These are phyloP conservation scores for Trypoxylus dichotomus DNA, from an alignment of 1,140 invertebrate genomes.

Conservation along the genomic window DNA sequence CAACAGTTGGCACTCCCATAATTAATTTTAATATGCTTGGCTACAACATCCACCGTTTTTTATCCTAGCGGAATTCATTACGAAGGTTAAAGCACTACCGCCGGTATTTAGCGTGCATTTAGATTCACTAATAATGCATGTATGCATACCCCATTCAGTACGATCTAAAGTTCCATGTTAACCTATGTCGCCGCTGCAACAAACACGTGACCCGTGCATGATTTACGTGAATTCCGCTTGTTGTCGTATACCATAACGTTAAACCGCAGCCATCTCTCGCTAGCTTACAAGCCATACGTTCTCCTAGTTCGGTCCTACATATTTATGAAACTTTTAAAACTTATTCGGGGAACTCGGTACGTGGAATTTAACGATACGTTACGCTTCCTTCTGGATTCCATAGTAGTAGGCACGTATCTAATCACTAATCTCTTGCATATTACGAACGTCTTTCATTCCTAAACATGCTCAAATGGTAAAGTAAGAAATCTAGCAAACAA, in stretches of 20 bases:
- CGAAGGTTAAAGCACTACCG: no score
- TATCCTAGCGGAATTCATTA: no score
- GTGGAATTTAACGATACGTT: background rate
- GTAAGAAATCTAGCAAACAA: background rate
- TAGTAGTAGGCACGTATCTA: background rate
- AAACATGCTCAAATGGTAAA: background rate
- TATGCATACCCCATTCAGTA: background rate
- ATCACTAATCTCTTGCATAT: background rate
- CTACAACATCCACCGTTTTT: no score
- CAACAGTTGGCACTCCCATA: no score
- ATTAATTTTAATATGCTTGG: no score
- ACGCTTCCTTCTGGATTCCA: background rate
- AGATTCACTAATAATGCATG: background rate
- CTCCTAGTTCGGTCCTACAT: background rate
- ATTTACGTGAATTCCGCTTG: background rate
- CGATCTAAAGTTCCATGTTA: background rate
- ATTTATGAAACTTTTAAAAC: conserved; percentile 13
- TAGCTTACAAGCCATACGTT: background rate
- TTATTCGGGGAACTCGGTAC: background rate
- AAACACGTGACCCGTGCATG: background rate
- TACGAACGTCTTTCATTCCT: background rate
- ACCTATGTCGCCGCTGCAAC: background rate
- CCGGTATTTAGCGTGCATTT: no score
- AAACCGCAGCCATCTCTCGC: background rate
- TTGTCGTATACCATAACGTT: background rate